phyloP scores from a whole-genome alignment of 2,888 invertebrate genomes.

The Cyaniris semiargus region DNA sequence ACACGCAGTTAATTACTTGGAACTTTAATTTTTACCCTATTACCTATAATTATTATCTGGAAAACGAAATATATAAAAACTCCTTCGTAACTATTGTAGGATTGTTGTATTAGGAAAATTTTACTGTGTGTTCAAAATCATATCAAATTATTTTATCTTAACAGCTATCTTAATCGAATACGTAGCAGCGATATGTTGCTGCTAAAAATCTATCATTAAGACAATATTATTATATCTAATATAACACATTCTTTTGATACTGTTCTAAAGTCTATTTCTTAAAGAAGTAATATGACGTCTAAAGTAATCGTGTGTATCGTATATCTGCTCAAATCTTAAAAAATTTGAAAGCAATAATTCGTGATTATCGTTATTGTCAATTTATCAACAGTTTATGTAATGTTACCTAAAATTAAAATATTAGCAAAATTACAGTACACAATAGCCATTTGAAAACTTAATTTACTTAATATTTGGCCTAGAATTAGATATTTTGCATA shows the following conservation, averaged over 20 bases:
- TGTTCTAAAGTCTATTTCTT: background rate
- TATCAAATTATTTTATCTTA: conserved; percentile 34
- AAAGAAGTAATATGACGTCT: background rate
- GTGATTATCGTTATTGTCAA: background rate
- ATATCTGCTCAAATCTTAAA: conserved; percentile 13
- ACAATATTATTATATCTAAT: background rate
- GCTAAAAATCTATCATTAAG: background rate
- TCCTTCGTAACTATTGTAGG: background rate
- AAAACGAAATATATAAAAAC: background rate
- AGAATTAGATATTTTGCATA: background rate
- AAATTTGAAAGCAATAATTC: conserved; percentile 13
- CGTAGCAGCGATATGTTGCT: background rate
- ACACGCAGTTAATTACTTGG: too few relatives aligned
- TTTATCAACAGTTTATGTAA: conserved; percentile 4
- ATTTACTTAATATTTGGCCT: background rate
- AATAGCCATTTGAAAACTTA: background rate
- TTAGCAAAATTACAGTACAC: background rate
- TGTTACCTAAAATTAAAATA: background rate
- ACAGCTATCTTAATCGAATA: background rate
- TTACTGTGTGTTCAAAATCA: conserved; percentile 36
- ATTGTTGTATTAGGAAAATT: background rate
- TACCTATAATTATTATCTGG: background rate
- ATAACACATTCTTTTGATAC: background rate
- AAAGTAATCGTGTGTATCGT: background rate
- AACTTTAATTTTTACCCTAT: too few relatives aligned